Percentiles rank a stretch among this genome's conserved stretches.
These are phyloP conservation scores for Oncorhynchus nerka DNA, from an alignment of 2,113 vertebrate species.

Conservation along the genomic window DNA sequence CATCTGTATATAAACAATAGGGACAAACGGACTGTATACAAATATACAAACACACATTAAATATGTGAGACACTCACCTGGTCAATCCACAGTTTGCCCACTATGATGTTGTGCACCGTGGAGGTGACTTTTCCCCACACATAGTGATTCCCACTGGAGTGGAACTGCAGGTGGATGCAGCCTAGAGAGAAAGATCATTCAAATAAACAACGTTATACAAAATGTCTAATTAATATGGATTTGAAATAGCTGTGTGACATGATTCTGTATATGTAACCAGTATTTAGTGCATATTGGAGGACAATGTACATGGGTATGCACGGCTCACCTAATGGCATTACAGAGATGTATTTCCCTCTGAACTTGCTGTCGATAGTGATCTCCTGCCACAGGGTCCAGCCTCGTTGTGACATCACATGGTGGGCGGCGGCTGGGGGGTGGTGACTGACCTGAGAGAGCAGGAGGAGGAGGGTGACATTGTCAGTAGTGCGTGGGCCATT, in stretches of 20 bases:
- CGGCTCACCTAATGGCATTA: conserved; percentile 86
- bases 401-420: conserved; percentile 84
- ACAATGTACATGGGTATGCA: too few relatives aligned
- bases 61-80: conserved; percentile 72
- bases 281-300: too few relatives aligned
- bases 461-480: neutral
- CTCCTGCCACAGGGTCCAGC: conserved; percentile 95
- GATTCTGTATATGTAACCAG: too few relatives aligned
- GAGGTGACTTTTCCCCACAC: conserved; percentile 96
- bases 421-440: conserved; percentile 92
- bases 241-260: too few relatives aligned
- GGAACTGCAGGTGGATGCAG: conserved; percentile 91
- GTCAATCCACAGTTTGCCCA: conserved; percentile 97
- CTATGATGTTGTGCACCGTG: conserved; percentile 95
- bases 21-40: neutral
- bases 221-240: too few relatives aligned
- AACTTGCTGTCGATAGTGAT: conserved; percentile 98
- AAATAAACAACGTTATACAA: too few relatives aligned
- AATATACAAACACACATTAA: neutral
- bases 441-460: conserved; percentile 84
- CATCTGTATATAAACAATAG: too few relatives aligned
- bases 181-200: conserved; percentile 63
- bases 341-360: conserved; percentile 95
- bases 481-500: neutral
- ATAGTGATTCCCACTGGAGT: conserved; percentile 88